Evolutionary conservation across 2,888 invertebrate species (phyloP).

Genomic region (Netelia fuscicornis): DNA sequence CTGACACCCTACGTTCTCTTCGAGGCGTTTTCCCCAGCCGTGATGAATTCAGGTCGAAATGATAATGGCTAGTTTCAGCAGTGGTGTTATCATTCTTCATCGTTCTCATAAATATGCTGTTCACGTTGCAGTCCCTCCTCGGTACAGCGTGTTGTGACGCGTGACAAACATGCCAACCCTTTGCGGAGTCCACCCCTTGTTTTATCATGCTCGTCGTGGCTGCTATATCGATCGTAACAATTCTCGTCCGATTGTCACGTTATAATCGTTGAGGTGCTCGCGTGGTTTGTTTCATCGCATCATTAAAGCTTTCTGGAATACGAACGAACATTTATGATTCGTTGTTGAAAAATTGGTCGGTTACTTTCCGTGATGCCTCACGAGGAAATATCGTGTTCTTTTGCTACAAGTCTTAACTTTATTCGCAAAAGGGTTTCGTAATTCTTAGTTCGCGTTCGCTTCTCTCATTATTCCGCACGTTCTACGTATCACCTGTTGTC

Average conservation of each 20-base stretch:
- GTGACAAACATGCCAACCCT: slow-evolving; percentile 50
- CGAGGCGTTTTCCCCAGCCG: background rate
- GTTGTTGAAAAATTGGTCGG: background rate
- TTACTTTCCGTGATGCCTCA: background rate
- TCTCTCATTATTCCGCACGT: slow-evolving; percentile 27
- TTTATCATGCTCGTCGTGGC: background rate
- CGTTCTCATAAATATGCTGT: slow-evolving; percentile 27
- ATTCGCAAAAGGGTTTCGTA: slow-evolving; percentile 1
- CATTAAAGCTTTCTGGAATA: background rate
- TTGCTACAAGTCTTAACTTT: background rate
- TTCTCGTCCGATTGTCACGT: slow-evolving; percentile 34
- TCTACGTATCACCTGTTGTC: slow-evolving; percentile 44
- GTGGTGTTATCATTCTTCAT: slow-evolving; percentile 34
- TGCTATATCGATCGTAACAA: slow-evolving; percentile 48
- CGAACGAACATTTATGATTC: no score
- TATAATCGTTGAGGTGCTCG: slow-evolving; percentile 14
- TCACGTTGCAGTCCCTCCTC: slow-evolving; percentile 28
- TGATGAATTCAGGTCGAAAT: background rate
- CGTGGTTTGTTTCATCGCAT: background rate
- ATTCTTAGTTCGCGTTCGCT: background rate
- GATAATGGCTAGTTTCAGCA: background rate
- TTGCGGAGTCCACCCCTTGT: slow-evolving; percentile 40
- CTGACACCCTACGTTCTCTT: background rate
- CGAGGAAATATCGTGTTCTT: background rate
- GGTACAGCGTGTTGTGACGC: slow-evolving; percentile 48